Base-by-base conservation (phyloP, 2,888 invertebrate species). In the Drosophila histrio region DNA sequence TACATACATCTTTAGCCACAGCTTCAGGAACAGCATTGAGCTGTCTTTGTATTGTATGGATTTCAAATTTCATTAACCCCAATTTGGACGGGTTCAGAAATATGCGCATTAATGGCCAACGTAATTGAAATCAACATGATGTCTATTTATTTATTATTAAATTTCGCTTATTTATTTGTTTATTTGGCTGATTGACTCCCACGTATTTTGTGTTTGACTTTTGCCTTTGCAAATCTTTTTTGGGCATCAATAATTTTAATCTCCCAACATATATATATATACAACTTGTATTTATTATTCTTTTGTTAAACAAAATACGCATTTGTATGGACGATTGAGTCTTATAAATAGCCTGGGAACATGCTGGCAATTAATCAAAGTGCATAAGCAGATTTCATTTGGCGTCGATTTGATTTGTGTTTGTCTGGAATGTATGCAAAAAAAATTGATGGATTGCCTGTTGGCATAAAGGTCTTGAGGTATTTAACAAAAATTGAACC, bases 111-210 rank as follows among this genome's bases (percentile, higher is more conserved):
- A 73, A 70, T 69, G 57, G 75, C 47, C 61, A 70, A 59, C 64
- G 74, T 84, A 81, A 81, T 87, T 81, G 87, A 87, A 81, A 80
- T 84, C 81, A 77, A 84, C 81, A 80, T 81, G 85, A 84, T 84
- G 85, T 87, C 85, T 84, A 87, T 73, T 79, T 84, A 77, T 80
- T 56, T 57, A n/a, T n/a, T 56, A 57, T 56, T 54, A 34, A 74
- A 79, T 76, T 82, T 82, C 50, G 71, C 57, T 70, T 71, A 47
- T 74, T 72, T 74, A 49, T 52, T 43, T 43, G 21, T 28, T 53
- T 15, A 26, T 57, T 77, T 77, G 58, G 32, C 52, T 77, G 75
- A 85, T 78, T 85, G 81, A 87, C 82, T 82, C 88, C 87, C 81
- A 87, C 85, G 81, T 80, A 66, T 58, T 54, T 44, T 24, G 36